phyloP scores from a whole-genome alignment of 1,140 invertebrate species.

The Brachionus sp. region DNA sequence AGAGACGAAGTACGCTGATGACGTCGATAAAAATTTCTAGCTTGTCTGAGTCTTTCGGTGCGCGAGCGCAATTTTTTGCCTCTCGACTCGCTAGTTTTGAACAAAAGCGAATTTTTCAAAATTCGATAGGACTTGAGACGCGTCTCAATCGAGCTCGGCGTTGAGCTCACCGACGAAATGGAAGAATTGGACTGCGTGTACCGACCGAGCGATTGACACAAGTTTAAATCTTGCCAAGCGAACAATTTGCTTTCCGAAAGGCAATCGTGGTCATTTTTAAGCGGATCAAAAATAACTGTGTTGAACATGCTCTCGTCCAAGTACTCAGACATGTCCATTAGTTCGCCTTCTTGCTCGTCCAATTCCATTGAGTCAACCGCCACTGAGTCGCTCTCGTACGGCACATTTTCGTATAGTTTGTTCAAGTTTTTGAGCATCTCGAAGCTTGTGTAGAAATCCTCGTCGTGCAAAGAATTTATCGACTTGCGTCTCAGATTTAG shows the following conservation, averaged over 20 bases:
- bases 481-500: neutral
- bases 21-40: conserved; percentile 19
- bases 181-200: neutral
- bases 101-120: neutral
- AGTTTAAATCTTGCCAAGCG: neutral
- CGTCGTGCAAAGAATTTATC: neutral
- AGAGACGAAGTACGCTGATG: conserved; percentile 4
- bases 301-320: conserved; percentile 7
- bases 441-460: conserved; percentile 1
- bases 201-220: neutral
- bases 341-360: neutral
- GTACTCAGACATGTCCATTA: neutral
- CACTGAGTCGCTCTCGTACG: neutral
- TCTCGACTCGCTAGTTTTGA: neutral
- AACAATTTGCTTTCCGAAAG: neutral
- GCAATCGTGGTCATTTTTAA: neutral
- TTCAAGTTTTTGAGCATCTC: conserved; percentile 17
- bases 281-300: neutral
- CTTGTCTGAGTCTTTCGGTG: neutral
- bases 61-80: conserved; percentile 1
- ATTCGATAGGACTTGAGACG: neutral
- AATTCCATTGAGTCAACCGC: neutral
- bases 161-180: neutral
- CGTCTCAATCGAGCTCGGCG: neutral
- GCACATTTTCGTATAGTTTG: conserved; percentile 20